phyloP scores from a whole-genome alignment of 2,888 invertebrate genomes.

The Habroteleia sp. region DNA sequence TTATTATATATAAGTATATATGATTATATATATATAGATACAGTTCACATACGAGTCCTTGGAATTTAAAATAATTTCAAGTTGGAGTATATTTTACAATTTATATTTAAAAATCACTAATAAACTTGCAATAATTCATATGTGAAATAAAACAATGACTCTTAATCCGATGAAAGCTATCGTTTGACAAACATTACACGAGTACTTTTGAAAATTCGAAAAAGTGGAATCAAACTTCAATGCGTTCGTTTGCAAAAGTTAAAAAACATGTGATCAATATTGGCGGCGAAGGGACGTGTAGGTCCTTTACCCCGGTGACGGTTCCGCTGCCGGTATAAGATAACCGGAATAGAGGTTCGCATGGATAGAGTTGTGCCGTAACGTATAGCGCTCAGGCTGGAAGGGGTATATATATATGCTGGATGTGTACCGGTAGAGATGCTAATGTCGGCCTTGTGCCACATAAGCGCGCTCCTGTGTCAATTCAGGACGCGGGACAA shows the following conservation, averaged over 20 bases:
- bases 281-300: slow-evolving; percentile 44
- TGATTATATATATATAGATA: no score
- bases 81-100: no score
- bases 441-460: slow-evolving; percentile 81
- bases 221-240: slow-evolving; percentile 5
- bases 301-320: slow-evolving; percentile 67
- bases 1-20: no score
- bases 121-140: no score
- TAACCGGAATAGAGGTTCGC: slow-evolving; percentile 78
- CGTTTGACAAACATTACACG: no score
- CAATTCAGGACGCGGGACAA: slow-evolving; percentile 54
- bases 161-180: no score
- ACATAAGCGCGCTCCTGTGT: slow-evolving; percentile 77
- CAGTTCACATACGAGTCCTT: no score
- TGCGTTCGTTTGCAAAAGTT: not conserved
- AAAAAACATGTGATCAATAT: slow-evolving; percentile 42
- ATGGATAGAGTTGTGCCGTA: slow-evolving; percentile 76
- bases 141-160: no score
- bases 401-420: slow-evolving; percentile 26
- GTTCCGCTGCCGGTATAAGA: slow-evolving; percentile 68
- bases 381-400: slow-evolving; percentile 27
- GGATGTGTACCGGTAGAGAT: slow-evolving; percentile 81
- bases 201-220: no score
- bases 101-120: no score
- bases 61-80: no score